Conservation (phyloP, 2,113 vertebrate species). For the Mobula birostris region DNA sequence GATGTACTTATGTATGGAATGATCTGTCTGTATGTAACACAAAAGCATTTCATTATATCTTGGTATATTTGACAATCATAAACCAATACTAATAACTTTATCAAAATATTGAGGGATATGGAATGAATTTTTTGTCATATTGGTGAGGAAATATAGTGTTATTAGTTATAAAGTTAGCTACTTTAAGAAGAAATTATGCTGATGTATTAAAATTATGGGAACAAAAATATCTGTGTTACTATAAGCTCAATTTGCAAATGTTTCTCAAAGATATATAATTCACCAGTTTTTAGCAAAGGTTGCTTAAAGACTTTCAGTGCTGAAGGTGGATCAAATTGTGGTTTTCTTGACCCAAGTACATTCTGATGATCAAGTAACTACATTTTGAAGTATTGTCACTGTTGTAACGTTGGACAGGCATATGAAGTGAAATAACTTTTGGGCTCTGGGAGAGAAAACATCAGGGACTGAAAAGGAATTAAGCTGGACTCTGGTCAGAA, state of each 20-base stretch:
- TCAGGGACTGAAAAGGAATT: no score
- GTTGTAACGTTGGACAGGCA: no score
- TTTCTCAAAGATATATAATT: background rate
- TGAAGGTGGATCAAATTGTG: background rate
- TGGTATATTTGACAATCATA: no score
- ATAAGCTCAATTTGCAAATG: background rate
- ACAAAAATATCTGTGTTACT: background rate
- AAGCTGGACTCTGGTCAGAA: no score
- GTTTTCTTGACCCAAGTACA: no score
- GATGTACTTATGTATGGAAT: no score
- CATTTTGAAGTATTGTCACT: no score
- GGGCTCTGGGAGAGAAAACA: no score
- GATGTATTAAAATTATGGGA: background rate
- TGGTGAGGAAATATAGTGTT: background rate
- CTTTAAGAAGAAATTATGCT: background rate
- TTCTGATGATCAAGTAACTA: no score
- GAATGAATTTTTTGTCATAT: background rate
- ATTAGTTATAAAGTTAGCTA: background rate
- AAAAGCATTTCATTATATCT: no score
- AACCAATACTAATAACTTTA: background rate
- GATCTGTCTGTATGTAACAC: no score
- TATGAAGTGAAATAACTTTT: no score
- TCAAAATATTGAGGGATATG: background rate
- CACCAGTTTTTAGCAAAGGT: background rate
- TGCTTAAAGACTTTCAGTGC: background rate